Evolutionary conservation across 2,113 vertebrate genomes (phyloP).

Genomic region (Dipodomys stephensi): DNA sequence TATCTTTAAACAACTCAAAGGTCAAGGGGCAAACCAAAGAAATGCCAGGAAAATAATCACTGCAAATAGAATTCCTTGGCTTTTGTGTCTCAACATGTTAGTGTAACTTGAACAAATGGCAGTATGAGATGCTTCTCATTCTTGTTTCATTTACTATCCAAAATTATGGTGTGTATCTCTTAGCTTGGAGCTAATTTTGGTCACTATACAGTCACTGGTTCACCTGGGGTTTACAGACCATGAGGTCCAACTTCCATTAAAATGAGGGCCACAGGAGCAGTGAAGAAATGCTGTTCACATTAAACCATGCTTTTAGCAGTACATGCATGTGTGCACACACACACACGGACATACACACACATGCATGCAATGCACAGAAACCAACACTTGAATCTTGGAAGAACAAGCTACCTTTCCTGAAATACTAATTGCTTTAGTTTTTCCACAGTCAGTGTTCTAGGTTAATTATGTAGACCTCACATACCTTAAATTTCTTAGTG

Average conservation of each 20-base stretch:
- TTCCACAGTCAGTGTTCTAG: neutral
- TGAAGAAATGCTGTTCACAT: neutral
- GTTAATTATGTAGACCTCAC: neutral
- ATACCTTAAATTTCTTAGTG: neutral
- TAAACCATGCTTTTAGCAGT: neutral
- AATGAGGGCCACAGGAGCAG: neutral
- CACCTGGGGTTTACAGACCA: neutral
- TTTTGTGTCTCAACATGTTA: neutral
- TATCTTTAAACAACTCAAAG: neutral
- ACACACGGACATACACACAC: neutral
- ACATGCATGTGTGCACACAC: too few species aligned
- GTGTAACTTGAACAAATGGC: neutral
- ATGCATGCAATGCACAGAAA: neutral
- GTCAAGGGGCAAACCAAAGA: neutral
- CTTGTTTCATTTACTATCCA: neutral
- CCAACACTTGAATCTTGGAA: neutral
- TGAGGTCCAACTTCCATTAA: neutral
- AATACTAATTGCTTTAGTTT: neutral
- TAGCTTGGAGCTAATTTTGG: constrained; percentile 16
- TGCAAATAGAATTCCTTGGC: neutral
- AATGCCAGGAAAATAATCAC: neutral
- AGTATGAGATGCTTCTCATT: neutral
- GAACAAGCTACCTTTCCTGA: neutral
- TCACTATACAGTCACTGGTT: neutral
- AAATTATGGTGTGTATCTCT: neutral